A percentile compares a stretch with the other conserved stretches of the same genome.
These are phyloP conservation scores for Rhodophaea formosa DNA, from an alignment of 2,888 invertebrate species.

Conservation along the genomic window DNA sequence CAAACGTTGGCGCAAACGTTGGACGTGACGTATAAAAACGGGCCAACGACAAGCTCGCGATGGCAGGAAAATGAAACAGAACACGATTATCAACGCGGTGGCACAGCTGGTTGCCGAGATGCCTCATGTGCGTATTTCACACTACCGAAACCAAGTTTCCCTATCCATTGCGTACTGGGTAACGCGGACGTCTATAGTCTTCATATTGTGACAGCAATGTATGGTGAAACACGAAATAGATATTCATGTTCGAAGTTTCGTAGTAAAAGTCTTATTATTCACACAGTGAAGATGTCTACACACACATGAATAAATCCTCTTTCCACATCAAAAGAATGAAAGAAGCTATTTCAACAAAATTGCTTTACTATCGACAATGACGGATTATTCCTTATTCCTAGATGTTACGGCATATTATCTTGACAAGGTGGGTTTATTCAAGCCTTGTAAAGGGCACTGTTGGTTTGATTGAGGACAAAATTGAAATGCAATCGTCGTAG, in stretches of 20 bases:
- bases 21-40: slow-evolving; percentile 49
- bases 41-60: slow-evolving; percentile 38
- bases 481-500: slow-evolving; percentile 1
- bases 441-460: slow-evolving; percentile 4
- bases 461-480: slow-evolving; percentile 19
- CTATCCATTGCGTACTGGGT: slow-evolving; percentile 36
- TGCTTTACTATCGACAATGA: slow-evolving; percentile 36
- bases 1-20: slow-evolving; percentile 40
- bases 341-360: slow-evolving; percentile 50
- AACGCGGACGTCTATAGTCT: background rate
- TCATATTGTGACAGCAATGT: slow-evolving; percentile 17
- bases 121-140: slow-evolving; percentile 32
- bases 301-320: slow-evolving; percentile 34
- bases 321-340: slow-evolving; percentile 45
- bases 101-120: slow-evolving; percentile 57
- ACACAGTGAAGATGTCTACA: slow-evolving; percentile 34
- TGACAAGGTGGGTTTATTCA: background rate
- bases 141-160: background rate
- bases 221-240: background rate
- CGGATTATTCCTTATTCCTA: slow-evolving; percentile 33
- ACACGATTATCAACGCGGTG: slow-evolving; percentile 62
- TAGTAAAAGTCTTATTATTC: slow-evolving; percentile 29
- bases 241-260: background rate
- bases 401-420: slow-evolving; percentile 17
- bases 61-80: slow-evolving; percentile 63